Evolutionary conservation across 2,888 invertebrate species (phyloP).

Genomic region (Perithous albicinctus): DNA sequence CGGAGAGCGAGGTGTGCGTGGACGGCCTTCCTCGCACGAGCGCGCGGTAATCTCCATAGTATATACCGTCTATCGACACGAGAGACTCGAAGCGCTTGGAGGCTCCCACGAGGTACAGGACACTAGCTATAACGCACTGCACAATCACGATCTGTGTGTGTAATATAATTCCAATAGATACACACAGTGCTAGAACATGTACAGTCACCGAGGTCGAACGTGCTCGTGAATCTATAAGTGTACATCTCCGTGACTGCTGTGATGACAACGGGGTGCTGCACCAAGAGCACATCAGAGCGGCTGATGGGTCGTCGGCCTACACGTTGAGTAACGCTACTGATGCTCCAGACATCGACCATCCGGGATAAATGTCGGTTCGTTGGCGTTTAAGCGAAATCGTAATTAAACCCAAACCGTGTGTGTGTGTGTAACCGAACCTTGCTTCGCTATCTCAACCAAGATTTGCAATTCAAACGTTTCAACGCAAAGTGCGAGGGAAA

Average conservation of each 20-base stretch:
- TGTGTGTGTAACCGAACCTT: slow-evolving; percentile 15
- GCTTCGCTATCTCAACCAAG: slow-evolving; percentile 47
- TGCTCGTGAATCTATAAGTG: slow-evolving; percentile 17
- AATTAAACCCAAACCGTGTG: slow-evolving; percentile 64
- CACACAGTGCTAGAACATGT: background rate
- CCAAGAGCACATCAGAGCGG: slow-evolving; percentile 5
- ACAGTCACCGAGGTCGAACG: background rate
- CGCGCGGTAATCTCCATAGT: slow-evolving; percentile 56
- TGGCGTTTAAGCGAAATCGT: slow-evolving; percentile 59
- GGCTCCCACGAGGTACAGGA: background rate
- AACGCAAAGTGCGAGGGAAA: slow-evolving; percentile 12
- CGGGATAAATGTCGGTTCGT: slow-evolving; percentile 42
- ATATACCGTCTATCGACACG: slow-evolving; percentile 46
- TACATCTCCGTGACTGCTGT: slow-evolving; percentile 2
- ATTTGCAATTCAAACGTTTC: slow-evolving; percentile 70
- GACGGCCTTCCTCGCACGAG: slow-evolving; percentile 38
- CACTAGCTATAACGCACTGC: background rate
- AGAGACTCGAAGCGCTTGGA: slow-evolving; percentile 34
- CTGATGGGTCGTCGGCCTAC: slow-evolving; percentile 38
- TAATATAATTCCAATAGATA: background rate
- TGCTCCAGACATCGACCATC: background rate
- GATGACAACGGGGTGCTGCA: slow-evolving; percentile 18
- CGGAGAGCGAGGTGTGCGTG: slow-evolving; percentile 35
- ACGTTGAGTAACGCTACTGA: slow-evolving; percentile 36
- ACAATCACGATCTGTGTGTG: background rate